Evolutionary conservation across 2,888 invertebrate genomes (phyloP), one percentile per base, ranked within the genome.

Genomic region (Lamproptera curius): DNA sequence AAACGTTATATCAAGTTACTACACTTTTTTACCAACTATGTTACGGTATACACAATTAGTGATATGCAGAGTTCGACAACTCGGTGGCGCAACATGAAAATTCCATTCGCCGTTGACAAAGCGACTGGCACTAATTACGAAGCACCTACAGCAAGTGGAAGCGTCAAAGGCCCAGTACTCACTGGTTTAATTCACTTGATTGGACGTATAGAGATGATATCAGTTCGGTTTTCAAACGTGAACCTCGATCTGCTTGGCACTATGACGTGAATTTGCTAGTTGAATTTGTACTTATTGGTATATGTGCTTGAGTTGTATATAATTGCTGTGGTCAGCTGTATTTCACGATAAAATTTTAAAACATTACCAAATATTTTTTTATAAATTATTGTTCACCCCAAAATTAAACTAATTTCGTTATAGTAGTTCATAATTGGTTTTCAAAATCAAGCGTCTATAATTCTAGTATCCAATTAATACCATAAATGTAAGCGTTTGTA

Each of bases 121-220:
- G 26, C 39, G 26, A 17, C 26, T 33, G 41, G 38, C 38, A 38
- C 34, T 49, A 43, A 49, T 49, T 49, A 43, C 8, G 15, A 20
- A 28, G 35, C 16, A 28, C 42, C 28, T 28, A 39, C 42, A 43
- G 34, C 42, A 37, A 16, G 17, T 42, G 15, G 5, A 33, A 23
- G 35, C 28, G 16, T 33, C 47, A 16, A 14, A 31, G 26, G 10
- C 20, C 33, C 26, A 20, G 4, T 5, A 35, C 37, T 11, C 46
- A 16, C 38, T 31, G 26, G 16, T 34, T 48, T 39, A 31, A 48
- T 48, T 48, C 38, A 34, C 48, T 34, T 35, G 33, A 47, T 47
- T 42, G 47, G 20, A 31, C 16, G 41, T 28, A 13, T 38, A 14
- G 28, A 28, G 6, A 15, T 11, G 16, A 11, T 23, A 28, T 41